phyloP scores from a whole-genome alignment of 2,113 vertebrate species.

The Scophthalmus maximus region DNA sequence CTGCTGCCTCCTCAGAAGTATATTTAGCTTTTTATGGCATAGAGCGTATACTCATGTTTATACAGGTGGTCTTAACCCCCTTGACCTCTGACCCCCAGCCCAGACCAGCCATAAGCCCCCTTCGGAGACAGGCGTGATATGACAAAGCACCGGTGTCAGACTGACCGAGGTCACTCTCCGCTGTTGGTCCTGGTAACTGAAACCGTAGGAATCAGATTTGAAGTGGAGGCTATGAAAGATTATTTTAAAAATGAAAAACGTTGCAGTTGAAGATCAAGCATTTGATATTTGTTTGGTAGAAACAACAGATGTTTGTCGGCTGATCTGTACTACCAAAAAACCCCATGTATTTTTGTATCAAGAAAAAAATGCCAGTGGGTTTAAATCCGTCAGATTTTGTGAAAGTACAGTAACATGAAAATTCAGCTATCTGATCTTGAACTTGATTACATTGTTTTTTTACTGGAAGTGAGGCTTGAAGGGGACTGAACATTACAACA shows the following conservation, averaged over 20 bases:
- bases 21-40: conserved; percentile 41
- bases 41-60: conserved; percentile 41
- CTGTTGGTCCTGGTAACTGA: neutral
- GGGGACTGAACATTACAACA: no score
- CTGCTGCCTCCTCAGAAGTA: conserved; percentile 26
- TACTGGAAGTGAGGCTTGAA: no score
- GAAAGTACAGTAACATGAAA: no score
- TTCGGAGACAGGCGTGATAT: conserved; percentile 27
- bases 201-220: neutral
- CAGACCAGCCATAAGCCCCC: conserved; percentile 35
- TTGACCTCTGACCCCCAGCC: conserved; percentile 55
- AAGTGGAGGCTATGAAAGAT: conserved; percentile 1
- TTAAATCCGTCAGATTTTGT: no score
- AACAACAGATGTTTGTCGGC: no score
- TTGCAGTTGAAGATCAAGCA: no score
- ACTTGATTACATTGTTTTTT: no score
- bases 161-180: neutral
- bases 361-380: no score
- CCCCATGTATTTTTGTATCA: no score
- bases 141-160: conserved; percentile 16
- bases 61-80: conserved; percentile 55
- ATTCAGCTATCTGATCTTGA: no score
- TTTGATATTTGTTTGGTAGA: neutral
- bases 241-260: neutral
- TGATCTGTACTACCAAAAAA: no score